Percentiles rank a stretch among this genome's conserved stretches.
Evolutionary conservation across 2,888 invertebrate genomes (phyloP).

Genomic region (Agrochola lota): DNA sequence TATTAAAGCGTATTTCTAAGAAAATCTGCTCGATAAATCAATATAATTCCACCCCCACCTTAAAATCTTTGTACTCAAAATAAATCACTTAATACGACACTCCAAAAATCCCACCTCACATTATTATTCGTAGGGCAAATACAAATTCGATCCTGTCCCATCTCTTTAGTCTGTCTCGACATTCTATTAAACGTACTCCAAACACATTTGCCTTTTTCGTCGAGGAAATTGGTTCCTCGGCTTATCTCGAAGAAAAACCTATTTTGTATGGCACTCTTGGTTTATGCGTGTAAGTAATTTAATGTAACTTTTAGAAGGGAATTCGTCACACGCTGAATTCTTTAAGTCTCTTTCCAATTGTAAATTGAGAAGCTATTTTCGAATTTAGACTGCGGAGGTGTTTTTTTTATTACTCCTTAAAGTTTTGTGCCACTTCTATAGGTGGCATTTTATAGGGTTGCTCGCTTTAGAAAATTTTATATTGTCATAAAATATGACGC

Average conservation of each 20-base stretch:
- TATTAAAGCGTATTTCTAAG: constrained; percentile 23
- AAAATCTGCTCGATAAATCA: constrained; percentile 39
- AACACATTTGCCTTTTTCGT: constrained; percentile 79
- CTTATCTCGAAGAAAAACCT: constrained; percentile 76
- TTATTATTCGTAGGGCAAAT: constrained; percentile 73
- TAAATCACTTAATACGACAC: constrained; percentile 74
- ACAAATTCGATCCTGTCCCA: constrained; percentile 74
- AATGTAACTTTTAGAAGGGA: constrained; percentile 65
- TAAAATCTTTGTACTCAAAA: constrained; percentile 55
- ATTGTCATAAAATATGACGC: constrained; percentile 30
- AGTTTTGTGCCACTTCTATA: constrained; percentile 30
- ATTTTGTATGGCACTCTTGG: constrained; percentile 68
- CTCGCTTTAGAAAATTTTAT: constrained; percentile 31
- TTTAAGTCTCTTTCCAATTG: constrained; percentile 48
- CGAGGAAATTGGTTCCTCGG: constrained; percentile 78
- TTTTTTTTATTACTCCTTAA: constrained; percentile 41
- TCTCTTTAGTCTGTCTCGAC: constrained; percentile 73
- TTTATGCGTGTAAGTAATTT: constrained; percentile 71
- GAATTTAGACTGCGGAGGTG: constrained; percentile 31
- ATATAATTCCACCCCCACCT: constrained; percentile 32
- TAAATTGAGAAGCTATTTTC: constrained; percentile 44
- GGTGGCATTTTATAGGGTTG: constrained; percentile 27
- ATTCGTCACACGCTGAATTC: constrained; percentile 60
- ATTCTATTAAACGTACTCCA: constrained; percentile 79
- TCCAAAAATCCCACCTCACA: constrained; percentile 66